These are phyloP conservation scores for Psilopsiagon aurifrons DNA, from an alignment of 2,113 vertebrate species.

Conservation along the genomic window DNA sequence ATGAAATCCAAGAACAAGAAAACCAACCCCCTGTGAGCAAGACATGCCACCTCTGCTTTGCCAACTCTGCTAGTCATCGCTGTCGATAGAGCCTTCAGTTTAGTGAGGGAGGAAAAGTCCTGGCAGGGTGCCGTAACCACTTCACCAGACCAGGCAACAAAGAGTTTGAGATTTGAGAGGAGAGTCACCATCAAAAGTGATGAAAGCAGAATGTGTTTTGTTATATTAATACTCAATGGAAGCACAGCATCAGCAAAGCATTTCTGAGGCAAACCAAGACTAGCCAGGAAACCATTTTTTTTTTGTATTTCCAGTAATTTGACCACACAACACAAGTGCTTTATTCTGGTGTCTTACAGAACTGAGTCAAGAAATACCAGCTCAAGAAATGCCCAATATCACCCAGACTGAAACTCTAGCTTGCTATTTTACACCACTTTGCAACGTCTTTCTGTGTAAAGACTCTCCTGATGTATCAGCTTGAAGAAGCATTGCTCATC, in stretches of 20 bases:
- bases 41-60: neutral
- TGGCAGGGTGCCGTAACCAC: constrained; percentile 24
- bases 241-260: constrained; percentile 60
- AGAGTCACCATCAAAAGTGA: constrained; percentile 41
- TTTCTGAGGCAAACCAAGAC: constrained; percentile 64
- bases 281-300: constrained; percentile 49
- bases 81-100: neutral
- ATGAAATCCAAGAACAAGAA: neutral
- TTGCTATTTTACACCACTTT: neutral
- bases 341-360: neutral
- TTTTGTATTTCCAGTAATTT: constrained; percentile 54
- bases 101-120: neutral
- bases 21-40: neutral
- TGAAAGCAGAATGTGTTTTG: constrained; percentile 40
- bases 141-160: constrained; percentile 29
- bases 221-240: constrained; percentile 48
- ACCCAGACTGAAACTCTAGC: neutral
- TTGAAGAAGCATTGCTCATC: neutral
- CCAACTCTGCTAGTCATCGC: neutral
- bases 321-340: neutral
- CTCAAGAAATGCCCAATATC: neutral
- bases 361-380: neutral
- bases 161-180: constrained; percentile 42
- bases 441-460: neutral
- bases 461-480: neutral